phyloP scores from a whole-genome alignment of 2,113 vertebrate species.

The Dendrocopos noguchii region DNA sequence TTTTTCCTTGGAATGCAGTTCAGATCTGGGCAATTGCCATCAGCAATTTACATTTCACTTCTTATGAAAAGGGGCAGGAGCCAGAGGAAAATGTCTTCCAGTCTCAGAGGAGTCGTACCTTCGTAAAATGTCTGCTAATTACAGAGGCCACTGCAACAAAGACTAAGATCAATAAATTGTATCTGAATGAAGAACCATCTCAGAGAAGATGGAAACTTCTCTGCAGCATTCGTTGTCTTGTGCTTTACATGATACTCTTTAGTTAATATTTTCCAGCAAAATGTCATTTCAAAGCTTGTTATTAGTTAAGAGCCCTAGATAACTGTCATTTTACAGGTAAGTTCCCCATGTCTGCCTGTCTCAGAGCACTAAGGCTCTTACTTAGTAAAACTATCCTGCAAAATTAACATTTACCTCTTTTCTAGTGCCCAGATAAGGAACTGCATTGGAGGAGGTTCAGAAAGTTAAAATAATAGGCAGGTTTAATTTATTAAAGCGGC shows the following conservation, averaged over 20 bases:
- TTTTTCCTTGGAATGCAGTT: background rate
- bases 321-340: too few species aligned
- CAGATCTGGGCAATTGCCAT: background rate
- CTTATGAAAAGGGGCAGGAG: accelerated
- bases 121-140: background rate
- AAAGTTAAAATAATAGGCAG: too few species aligned
- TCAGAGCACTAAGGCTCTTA: too few species aligned
- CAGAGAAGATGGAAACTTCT: background rate
- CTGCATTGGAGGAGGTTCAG: too few species aligned
- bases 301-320: background rate
- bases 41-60: background rate
- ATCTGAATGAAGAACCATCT: background rate
- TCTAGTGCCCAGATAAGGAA: too few species aligned
- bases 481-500: too few species aligned
- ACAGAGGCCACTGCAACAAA: background rate
- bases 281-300: background rate
- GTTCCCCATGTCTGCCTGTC: too few species aligned
- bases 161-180: background rate
- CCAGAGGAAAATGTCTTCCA: background rate
- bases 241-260: background rate
- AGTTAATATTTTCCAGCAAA: background rate
- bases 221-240: background rate
- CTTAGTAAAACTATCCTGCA: too few species aligned
- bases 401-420: too few species aligned
- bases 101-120: background rate